Evolutionary conservation across 2,113 vertebrate genomes (phyloP), one percentile per base, ranked within the genome.

Genomic region (Lepidothrix coronata): DNA sequence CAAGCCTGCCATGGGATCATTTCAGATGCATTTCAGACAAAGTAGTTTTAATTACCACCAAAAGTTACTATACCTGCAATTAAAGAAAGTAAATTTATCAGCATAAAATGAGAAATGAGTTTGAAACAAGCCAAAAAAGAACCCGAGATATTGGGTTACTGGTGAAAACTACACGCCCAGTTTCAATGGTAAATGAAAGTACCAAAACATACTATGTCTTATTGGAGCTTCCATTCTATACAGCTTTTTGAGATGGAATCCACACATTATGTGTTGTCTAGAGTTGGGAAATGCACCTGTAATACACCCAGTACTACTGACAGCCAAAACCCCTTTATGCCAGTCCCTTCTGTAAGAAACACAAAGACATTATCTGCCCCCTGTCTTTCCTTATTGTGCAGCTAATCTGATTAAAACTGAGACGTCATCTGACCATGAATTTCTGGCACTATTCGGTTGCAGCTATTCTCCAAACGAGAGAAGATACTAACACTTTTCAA

Each of bases 361-460:
- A 91, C 6, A 61, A 76, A 73, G 21, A 35, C 12, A 31, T 20
- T 25, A 51, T 35, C 57, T 58, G 13, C 12, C 17, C 27, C 33
- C 16, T 4, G 0, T 12, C 39, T 80, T 43, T 78, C 51, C 52
- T 33, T 18, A 67, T 31, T 8, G 3, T 39, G 20, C 28, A 67
- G 30, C 24, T 71, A 43, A 49, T 43, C 44, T 33, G 33, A 86
- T 82, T 49, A 48, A 73, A 85, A 87, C 23, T 52, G 39, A 68
- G 25, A 5, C 33, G 73, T 9, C 73, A 86, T 55, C 54, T 91
- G 30, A 93, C 41, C 19, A 79, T 65, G 71, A 83, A 72, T 75
- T 94, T 93, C 81, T 95, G 78, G 57, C 89, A 72, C 39, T 61
- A 20, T 31, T 79, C 73, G 68, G 62, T 51, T 91, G 77, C 43